Conservation (phyloP, 2,888 invertebrate genomes). For the Operophtera brumata region DNA sequence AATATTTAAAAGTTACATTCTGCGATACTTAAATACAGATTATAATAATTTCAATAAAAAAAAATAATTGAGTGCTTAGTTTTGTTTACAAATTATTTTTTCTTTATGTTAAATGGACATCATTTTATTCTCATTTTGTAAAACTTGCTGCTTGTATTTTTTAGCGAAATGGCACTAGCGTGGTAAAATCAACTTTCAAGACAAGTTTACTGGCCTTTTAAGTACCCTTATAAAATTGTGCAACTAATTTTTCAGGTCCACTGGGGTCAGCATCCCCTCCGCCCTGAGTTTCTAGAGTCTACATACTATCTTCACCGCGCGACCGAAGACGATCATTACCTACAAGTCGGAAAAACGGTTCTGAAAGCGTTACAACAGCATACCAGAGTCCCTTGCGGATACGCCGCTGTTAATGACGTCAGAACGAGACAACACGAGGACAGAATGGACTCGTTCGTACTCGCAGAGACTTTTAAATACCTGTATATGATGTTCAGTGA, state of each 20-base stretch:
- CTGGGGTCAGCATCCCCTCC: slow-evolving; percentile 98
- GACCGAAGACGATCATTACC: slow-evolving; percentile 96
- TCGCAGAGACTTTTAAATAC: slow-evolving; percentile 99
- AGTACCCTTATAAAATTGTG: not conserved
- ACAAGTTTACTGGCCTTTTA: too few species aligned
- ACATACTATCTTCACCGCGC: slow-evolving; percentile 98
- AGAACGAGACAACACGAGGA: slow-evolving; percentile 95
- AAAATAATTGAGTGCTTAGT: too few species aligned
- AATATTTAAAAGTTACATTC: too few species aligned
- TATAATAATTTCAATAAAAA: too few species aligned
- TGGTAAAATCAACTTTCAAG: too few species aligned
- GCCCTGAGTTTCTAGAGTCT: slow-evolving; percentile 98
- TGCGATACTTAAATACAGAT: too few species aligned
- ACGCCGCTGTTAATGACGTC: slow-evolving; percentile 98
- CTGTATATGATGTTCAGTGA: slow-evolving; percentile 95
- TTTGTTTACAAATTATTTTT: too few species aligned
- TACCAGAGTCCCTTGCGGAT: slow-evolving; percentile 97
- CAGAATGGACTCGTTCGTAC: slow-evolving; percentile 98
- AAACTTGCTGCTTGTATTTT: too few species aligned
- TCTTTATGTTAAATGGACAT: too few species aligned
- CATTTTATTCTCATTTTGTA: too few species aligned
- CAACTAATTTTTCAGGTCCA: slow-evolving; percentile 84
- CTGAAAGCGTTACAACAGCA: slow-evolving; percentile 93
- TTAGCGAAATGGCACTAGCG: too few species aligned
- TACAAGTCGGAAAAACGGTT: slow-evolving; percentile 93